phyloP scores from a whole-genome alignment of 2,113 vertebrate genomes.

The Pelvicachromis taeniatus region DNA sequence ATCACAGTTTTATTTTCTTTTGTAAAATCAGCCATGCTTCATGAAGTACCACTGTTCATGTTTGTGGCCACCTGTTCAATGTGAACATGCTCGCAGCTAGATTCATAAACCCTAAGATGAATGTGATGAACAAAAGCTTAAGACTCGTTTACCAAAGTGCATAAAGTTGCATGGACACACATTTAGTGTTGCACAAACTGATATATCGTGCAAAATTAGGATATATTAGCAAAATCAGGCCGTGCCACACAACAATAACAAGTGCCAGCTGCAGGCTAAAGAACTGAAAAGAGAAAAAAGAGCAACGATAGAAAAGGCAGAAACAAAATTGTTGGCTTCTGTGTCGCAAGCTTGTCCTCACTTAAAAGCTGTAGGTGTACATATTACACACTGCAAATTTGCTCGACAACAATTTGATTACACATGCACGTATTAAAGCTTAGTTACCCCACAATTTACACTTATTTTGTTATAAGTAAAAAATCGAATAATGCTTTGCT shows the following conservation, averaged over 20 bases:
- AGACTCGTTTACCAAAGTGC: background rate
- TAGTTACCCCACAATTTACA: background rate
- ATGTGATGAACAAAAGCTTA: background rate
- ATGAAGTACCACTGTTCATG: background rate
- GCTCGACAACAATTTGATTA: background rate
- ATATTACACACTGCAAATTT: background rate
- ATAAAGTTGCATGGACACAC: background rate
- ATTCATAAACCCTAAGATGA: background rate
- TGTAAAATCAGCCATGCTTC: background rate
- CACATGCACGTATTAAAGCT: background rate
- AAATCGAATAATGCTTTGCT: background rate
- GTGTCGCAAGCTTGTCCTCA: background rate
- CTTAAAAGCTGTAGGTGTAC: background rate
- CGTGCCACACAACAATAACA: background rate
- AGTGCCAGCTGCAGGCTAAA: background rate
- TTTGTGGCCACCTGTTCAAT: background rate
- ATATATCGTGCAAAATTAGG: background rate
- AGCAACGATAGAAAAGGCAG: background rate
- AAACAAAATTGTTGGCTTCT: background rate
- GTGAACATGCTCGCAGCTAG: background rate
- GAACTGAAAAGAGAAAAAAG: background rate
- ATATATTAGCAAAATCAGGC: background rate
- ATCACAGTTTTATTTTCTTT: background rate
- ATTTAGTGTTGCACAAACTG: background rate
- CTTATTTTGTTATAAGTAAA: background rate